Base-by-base conservation (phyloP, 1,140 invertebrate species). In the Aradophagus sp. region DNA sequence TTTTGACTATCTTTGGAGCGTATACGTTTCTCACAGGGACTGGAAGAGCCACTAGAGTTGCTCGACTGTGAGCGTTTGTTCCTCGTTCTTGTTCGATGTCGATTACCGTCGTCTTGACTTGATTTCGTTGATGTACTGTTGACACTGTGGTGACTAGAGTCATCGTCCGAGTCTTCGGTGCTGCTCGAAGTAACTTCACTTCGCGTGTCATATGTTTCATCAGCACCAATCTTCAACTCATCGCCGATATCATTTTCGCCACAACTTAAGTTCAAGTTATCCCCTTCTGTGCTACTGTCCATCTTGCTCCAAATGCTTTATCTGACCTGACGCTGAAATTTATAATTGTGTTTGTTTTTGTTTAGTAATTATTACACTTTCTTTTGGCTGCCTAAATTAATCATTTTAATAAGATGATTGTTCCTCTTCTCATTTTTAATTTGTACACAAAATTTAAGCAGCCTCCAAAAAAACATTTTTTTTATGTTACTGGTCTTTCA, bases 141-240 rank as follows among this genome's bases (percentile, higher is more conserved):
- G 17, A 93, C 92, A 75, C 90, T 92, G 5, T 91, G 91, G 55
- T 89, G 88, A 73, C 88, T 90, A 1, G 90, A 90, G 61, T 89
- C 52, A 10, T 66, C 63, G 13, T 65, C 87, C 52, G 89, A 90
- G 14, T 88, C 87, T 10, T 68, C 65, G 0, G 91, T 91, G 59
- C 89, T 89, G 31, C 88, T 89, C 29, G 89, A 91, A 26, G 92
- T 93, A 13, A 94, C 92, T 84, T 95, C 93, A 80, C 93, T 94
- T 10, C 92, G 86, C 13, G 91, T 93, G 76, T 95, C 93, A 74
- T 88, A 89, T 23, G 87, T 88, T 75, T 88, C 88, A 68, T 85
- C 87, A 50, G 90, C 90, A 32, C 89, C 89, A 50, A 91, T 89
- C 80, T 91, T 91, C 27, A 91, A 74, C 77, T 91, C 91, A 77